Base-by-base conservation (phyloP, 2,113 vertebrate genomes). In the Toxotes chatareus region DNA sequence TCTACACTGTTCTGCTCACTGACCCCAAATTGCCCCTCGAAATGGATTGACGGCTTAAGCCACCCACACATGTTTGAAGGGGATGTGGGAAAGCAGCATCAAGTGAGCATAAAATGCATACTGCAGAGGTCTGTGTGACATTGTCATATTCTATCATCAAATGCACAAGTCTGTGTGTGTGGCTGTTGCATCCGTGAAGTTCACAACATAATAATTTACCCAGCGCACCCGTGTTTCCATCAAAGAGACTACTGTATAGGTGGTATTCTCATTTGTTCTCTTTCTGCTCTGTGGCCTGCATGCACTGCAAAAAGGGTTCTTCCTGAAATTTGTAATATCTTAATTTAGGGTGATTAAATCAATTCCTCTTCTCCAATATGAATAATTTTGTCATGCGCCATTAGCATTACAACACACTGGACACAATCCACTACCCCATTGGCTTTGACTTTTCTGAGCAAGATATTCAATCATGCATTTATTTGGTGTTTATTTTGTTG, bases 41-140 rank as follows among this genome's bases (percentile, higher is more conserved):
- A 84, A 86, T 75, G 21, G 49, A 81, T 55, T 74, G 77, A 85
- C 76, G 80, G 83, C 78, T 75, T 75, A 56, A 65, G 70, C 73
- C 79, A 12, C 79, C 86, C 86, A 88, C 86, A 36, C 56, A 17
- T 23, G 67, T 88, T 85, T 89, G 74, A 84, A 79, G 62, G 46
- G 56, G 73, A 64, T 71, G 74, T 21, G 32, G 62, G 34, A 76
- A 79, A 66, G 70, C 59, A 27, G 66, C 76, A 59, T 86, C 76
- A 65, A 82, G 75, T 56, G 74, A 81, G 46, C 23, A 21, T 47
- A 42, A 64, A 84, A 85, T 49, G 79, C 73, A 61, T 36, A 68
- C 81, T 64, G 72, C 65, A 36, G 46, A 88, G 69, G 66, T 82
- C 67, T 77, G 23, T 79, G 36, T 85, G 80, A 80, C 68, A 77